Conservation (phyloP, 2,888 invertebrate genomes). For the Isotomurus palustris region DNA sequence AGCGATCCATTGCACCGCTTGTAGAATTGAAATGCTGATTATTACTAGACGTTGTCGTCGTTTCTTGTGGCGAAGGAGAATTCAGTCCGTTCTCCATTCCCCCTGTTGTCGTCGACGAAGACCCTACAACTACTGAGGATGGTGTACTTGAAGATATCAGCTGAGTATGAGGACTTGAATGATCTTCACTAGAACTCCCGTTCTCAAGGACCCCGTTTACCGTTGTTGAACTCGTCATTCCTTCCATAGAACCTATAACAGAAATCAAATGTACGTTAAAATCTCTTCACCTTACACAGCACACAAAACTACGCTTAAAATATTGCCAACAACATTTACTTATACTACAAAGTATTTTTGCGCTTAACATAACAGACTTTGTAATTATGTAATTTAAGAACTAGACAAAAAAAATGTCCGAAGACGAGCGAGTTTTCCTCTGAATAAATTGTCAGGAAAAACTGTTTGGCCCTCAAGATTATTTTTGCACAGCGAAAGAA, state of each 20-base stretch:
- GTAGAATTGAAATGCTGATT: conserved; percentile 1
- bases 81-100: conserved; percentile 37
- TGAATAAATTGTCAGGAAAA: conserved; percentile 17
- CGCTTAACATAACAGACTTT: no score
- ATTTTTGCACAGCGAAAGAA: conserved; percentile 19
- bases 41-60: conserved; percentile 10
- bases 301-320: not conserved
- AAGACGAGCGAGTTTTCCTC: conserved; percentile 31
- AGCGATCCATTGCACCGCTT: conserved; percentile 28
- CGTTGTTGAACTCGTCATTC: conserved; percentile 30
- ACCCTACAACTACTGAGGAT: conserved; percentile 15
- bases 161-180: conserved; percentile 32
- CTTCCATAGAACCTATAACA: conserved; percentile 30
- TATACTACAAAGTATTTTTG: not conserved
- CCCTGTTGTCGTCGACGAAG: not conserved
- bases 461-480: conserved; percentile 31
- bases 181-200: conserved; percentile 25
- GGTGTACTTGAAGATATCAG: conserved; percentile 18
- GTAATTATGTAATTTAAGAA: no score
- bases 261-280: not conserved
- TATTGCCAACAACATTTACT: no score
- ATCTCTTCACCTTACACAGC: no score
- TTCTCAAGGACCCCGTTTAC: conserved; percentile 39
- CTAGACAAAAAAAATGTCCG: conserved; percentile 9
- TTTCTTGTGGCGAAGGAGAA: conserved; percentile 27